Percentiles rank a stretch among this genome's conserved stretches.
Evolutionary conservation across 1,140 invertebrate genomes (phyloP).

Genomic region (Bombus breviceps): DNA sequence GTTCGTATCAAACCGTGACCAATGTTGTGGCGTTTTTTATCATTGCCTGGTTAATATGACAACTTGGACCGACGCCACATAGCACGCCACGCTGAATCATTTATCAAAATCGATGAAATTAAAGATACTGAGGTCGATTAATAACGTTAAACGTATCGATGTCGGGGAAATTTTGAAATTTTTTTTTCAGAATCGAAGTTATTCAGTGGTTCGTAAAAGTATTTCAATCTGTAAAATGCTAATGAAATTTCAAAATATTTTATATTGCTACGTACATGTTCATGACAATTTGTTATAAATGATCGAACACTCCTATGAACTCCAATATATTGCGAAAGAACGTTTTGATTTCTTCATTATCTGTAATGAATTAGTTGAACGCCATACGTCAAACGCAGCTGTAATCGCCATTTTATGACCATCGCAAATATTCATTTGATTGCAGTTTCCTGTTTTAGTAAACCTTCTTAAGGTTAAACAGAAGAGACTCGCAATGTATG

Average conservation of each 20-base stretch:
- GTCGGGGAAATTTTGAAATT: no score
- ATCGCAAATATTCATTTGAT: background rate
- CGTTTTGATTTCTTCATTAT: no score
- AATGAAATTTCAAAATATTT: no score
- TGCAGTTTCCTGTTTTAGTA: constrained; percentile 8
- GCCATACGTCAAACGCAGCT: no score
- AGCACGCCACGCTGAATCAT: background rate
- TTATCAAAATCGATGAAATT: constrained; percentile 14
- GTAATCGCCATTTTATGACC: background rate
- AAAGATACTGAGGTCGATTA: constrained; percentile 3
- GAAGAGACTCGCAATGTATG: background rate
- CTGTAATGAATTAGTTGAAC: no score
- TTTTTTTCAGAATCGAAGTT: no score
- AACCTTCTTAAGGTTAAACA: background rate
- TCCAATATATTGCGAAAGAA: no score
- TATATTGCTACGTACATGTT: no score
- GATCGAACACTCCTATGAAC: no score
- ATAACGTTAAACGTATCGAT: background rate
- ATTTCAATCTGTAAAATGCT: no score
- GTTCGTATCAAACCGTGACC: background rate
- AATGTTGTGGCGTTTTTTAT: background rate
- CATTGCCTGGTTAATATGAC: background rate
- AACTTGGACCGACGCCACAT: background rate
- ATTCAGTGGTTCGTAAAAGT: no score
- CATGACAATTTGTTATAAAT: no score